These are phyloP conservation scores for Brachypalpus laphriformis DNA, from an alignment of 2,888 invertebrate species.

Conservation along the genomic window DNA sequence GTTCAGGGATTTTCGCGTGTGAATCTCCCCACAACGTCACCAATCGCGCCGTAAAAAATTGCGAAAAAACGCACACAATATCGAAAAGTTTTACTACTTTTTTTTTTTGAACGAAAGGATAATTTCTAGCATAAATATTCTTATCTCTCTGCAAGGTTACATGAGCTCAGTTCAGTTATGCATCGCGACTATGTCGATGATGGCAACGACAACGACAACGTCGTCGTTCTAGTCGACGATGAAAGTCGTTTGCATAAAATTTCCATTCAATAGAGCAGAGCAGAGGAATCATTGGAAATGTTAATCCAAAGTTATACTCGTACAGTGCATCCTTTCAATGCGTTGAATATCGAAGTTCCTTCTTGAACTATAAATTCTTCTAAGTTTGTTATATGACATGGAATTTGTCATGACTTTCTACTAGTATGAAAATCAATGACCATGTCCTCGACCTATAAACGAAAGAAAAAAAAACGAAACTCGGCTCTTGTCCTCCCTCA, in stretches of 20 bases:
- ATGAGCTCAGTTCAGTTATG: conserved; percentile 64
- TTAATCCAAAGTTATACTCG: conserved; percentile 70
- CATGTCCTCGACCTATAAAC: conserved; percentile 65
- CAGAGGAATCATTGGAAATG: conserved; percentile 68
- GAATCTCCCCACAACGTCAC: conserved; percentile 42
- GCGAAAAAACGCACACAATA: conserved; percentile 33
- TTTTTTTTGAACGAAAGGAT: conserved; percentile 38
- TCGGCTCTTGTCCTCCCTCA: not conserved
- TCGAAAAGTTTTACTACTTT: conserved; percentile 52
- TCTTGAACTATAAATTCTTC: conserved; percentile 63
- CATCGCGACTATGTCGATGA: conserved; percentile 51
- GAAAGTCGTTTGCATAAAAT: conserved; percentile 74
- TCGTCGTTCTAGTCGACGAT: conserved; percentile 51
- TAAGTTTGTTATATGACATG: conserved; percentile 68
- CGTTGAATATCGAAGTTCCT: conserved; percentile 69
- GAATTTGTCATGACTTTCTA: conserved; percentile 67
- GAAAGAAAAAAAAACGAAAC: not conserved
- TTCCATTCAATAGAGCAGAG: conserved; percentile 65
- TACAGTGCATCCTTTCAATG: conserved; percentile 66
- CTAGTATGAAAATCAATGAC: conserved; percentile 69
- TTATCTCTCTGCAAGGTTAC: conserved; percentile 70
- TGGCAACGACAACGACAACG: conserved; percentile 22
- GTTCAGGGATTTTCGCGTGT: conserved; percentile 64
- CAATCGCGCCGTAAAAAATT: conserved; percentile 36
- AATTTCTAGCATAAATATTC: conserved; percentile 69